These are phyloP conservation scores for Amia ocellicauda DNA, from an alignment of 2,113 vertebrate genomes.

Conservation along the genomic window DNA sequence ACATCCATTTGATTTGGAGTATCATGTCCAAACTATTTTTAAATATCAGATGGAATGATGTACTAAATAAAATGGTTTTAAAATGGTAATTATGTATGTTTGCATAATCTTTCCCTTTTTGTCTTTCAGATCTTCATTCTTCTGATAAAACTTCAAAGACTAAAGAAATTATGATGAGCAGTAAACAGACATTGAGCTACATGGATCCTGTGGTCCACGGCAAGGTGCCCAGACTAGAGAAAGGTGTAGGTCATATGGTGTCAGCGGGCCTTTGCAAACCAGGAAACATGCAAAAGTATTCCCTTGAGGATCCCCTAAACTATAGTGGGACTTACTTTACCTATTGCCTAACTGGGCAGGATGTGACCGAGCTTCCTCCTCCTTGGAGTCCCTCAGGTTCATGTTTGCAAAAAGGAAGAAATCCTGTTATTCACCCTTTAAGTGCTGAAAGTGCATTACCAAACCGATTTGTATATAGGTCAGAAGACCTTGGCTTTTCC, in stretches of 20 bases:
- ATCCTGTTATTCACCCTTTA: slow-evolving; percentile 49
- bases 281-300: slow-evolving; percentile 39
- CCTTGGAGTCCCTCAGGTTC: slow-evolving; percentile 57
- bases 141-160: slow-evolving; percentile 24
- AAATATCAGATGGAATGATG: no score
- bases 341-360: slow-evolving; percentile 57
- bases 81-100: no score
- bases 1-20: no score
- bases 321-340: slow-evolving; percentile 75
- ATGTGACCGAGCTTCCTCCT: slow-evolving; percentile 37
- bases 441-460: slow-evolving; percentile 40
- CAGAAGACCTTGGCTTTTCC: slow-evolving; percentile 47
- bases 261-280: slow-evolving; percentile 44
- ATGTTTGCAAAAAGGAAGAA: slow-evolving; percentile 42
- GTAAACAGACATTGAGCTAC: slow-evolving; percentile 55
- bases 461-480: slow-evolving; percentile 52
- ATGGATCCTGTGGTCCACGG: slow-evolving; percentile 52
- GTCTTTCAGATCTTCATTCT: slow-evolving; percentile 38
- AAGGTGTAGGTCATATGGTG: slow-evolving; percentile 14
- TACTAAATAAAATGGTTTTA: no score
- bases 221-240: slow-evolving; percentile 70
- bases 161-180: slow-evolving; percentile 63
- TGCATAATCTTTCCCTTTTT: background rate
- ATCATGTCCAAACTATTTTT: no score
- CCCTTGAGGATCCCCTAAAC: slow-evolving; percentile 48